Base-by-base conservation (phyloP, 2,888 invertebrate species). In the Argyresthia goedartella region DNA sequence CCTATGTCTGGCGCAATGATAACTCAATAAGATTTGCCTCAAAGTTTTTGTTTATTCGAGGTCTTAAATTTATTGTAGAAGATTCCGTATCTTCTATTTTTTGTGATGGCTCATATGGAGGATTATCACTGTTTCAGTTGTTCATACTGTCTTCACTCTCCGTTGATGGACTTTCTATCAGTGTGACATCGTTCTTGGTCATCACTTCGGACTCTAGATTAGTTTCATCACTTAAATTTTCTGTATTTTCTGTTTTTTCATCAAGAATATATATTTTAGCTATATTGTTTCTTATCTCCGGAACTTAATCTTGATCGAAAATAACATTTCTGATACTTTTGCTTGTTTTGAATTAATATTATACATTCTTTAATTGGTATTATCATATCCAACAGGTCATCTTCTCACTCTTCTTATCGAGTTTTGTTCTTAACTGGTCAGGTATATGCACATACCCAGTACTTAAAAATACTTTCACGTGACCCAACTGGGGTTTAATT, bases 381-480 rank as follows among this genome's bases (percentile, higher is more conserved):
- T 55, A 1, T 60, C 59, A 62, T 70, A 69, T 0, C 68, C 67
- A 11, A 71, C 58, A 39, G 66, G 54, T 52, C 54, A 59, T 55
- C 39, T 61, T 63, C 8, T 47, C 11, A 54, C 62, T 62, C 49
- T 64, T 65, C 34, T 53, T 59, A 4, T 60, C 61, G 1, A 63
- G 33, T 35, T 64, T 59, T 42, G 53, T 58, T 52, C 69, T 57
- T 13, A 55, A 52, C 47, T 64, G 55, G 33, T 69, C 57, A 8
- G 69, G 69, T 6, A 68, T 51, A 55, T 72, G 69, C 0, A 64
- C 64, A 59, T 60, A 67, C 0, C 65, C 67, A 14, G 39, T 42
- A 9, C 52, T 53, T 0, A 69, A 69, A 59, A 72, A 70, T 8
- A 62, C 52, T 48, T 45, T 58, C 0, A 63, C 33, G 54, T 65